Evolutionary conservation across 2,113 vertebrate genomes (phyloP).

Genomic region (Emberiza fucata): DNA sequence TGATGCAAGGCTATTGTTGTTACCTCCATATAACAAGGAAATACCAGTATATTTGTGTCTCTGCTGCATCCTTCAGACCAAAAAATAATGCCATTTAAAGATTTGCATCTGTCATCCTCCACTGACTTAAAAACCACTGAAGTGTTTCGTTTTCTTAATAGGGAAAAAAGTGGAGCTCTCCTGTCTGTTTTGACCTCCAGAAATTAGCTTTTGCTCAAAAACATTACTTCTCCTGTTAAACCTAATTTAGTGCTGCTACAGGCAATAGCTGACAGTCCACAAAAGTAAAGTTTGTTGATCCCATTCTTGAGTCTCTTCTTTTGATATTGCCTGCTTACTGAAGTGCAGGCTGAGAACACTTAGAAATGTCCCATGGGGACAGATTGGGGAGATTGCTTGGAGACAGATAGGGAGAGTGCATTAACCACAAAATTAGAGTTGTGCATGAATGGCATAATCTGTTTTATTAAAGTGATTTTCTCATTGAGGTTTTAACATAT

Average conservation of each 20-base stretch:
- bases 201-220: background rate
- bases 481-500: background rate
- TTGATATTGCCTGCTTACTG: background rate
- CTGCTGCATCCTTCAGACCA: background rate
- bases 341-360: background rate
- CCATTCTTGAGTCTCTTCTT: background rate
- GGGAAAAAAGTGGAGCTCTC: background rate
- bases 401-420: background rate
- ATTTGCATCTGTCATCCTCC: background rate
- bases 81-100: background rate
- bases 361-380: background rate
- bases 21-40: background rate
- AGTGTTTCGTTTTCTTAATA: background rate
- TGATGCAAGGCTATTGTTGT: background rate
- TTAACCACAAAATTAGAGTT: background rate
- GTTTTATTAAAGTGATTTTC: background rate
- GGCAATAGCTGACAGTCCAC: background rate
- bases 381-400: accelerated
- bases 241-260: background rate
- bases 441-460: background rate
- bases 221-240: background rate
- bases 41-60: background rate
- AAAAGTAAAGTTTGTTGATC: background rate
- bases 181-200: background rate
- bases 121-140: background rate